These are phyloP conservation scores for Akabosia matsudoensis DNA, from an alignment of 1,140 invertebrate species.

Conservation along the genomic window DNA sequence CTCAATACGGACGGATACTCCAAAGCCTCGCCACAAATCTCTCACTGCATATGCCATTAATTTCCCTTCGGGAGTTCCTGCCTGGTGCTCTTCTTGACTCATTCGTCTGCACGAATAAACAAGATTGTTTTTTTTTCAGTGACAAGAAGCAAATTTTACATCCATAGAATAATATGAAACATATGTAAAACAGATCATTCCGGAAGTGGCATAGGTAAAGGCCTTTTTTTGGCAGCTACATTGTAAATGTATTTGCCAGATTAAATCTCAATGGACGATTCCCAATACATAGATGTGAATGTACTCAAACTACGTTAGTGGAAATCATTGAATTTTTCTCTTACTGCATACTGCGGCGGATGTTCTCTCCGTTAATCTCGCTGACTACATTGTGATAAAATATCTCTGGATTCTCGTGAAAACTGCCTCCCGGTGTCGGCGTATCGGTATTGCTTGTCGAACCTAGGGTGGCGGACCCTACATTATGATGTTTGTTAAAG, in stretches of 20 bases:
- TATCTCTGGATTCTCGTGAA: slow-evolving; percentile 36
- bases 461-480: background rate
- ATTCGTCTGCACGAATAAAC: no score
- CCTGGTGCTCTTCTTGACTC: slow-evolving; percentile 39
- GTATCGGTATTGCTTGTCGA: background rate
- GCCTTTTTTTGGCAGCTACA: no score
- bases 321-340: background rate
- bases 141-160: slow-evolving; percentile 20
- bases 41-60: slow-evolving; percentile 43
- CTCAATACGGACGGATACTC: slow-evolving; percentile 43
- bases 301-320: no score
- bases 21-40: slow-evolving; percentile 44
- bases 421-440: background rate
- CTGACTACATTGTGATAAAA: slow-evolving; percentile 36
- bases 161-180: background rate
- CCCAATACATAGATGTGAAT: no score
- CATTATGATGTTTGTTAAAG: background rate
- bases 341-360: slow-evolving; percentile 39
- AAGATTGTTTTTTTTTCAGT: no score
- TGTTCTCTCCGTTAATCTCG: slow-evolving; percentile 38
- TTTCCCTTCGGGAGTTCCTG: slow-evolving; percentile 38
- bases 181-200: no score
- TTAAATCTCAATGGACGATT: no score
- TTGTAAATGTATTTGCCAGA: no score
- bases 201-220: no score